Base-by-base conservation (phyloP, 2,113 vertebrate genomes). In the Cyprinodon variegatus region DNA sequence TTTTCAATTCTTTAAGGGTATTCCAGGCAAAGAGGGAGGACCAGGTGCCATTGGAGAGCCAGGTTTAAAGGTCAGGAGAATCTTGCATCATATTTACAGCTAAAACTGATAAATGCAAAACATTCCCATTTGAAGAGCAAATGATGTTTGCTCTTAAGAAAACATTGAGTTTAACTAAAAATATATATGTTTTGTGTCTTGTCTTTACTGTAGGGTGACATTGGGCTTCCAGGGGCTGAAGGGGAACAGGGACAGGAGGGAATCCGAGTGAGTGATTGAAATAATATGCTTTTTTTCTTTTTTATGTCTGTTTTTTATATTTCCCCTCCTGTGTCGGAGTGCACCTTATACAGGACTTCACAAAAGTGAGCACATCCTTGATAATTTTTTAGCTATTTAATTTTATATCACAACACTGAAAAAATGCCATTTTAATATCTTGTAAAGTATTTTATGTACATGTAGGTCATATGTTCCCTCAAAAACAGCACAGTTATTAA, bases 1-100 rank as follows among this genome's bases (percentile, higher is more conserved):
- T 70, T 4, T 63, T 11, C 39, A 2, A 9, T 74, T 68, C n/a
- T 62, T 64, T 36, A 67, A 99, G 98, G 98, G 98, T 85, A 87
- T 85, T 68, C 93, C 96, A 86, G 98, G 98, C 72, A 82, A 86
- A 74, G 96, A 97, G 82, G 98, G 98, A 72, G 97, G 98, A 70
- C 70, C 87, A 50, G 98, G 98, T 76, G 83, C 92, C n/a, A 91
- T 94, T 45, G 98, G 97, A 67, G 97, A 99, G 79, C 94, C 93
- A 4, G 97, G 97, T 0, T 45, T 85, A 82, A 97, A 97, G 96
- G 97, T 98, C 90, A 90, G 79, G 75, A 48, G 15, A 36, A 37
- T 53, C 1, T 10, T 3, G 3, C 5, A 6, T 14, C 17, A 1
- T 29, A 38, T 48, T 67, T 65, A n/a, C 41, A 38, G 2, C 40